Evolutionary conservation across 2,113 vertebrate genomes (phyloP).

Genomic region (Nyctibius bracteatus): DNA sequence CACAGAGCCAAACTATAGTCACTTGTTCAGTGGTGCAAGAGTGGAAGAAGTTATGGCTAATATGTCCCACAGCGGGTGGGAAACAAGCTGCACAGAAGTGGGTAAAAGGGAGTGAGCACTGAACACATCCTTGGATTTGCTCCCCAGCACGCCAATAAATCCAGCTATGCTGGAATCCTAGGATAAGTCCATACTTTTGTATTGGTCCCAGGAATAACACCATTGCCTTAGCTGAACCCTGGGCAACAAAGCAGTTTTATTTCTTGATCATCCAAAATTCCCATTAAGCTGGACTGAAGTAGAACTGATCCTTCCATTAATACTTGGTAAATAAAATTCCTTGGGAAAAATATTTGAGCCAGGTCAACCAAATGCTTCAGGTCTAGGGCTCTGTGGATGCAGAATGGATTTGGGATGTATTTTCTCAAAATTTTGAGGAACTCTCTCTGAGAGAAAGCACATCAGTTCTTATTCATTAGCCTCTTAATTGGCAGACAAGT

Average conservation of each 20-base stretch:
- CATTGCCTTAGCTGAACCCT: background rate
- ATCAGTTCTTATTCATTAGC: background rate
- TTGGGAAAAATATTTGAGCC: background rate
- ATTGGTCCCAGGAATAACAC: background rate
- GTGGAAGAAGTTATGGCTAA: background rate
- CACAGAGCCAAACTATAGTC: background rate
- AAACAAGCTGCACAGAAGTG: background rate
- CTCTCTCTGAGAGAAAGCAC: background rate
- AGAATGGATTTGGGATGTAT: background rate
- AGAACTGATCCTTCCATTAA: background rate
- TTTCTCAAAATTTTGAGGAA: background rate
- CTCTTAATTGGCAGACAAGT: background rate
- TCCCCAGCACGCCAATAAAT: background rate
- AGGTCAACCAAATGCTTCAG: background rate
- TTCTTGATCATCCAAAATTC: background rate
- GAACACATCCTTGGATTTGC: background rate
- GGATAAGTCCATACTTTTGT: background rate
- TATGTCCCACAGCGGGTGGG: background rate
- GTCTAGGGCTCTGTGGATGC: background rate
- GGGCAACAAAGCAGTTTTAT: background rate
- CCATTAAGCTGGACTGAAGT: background rate
- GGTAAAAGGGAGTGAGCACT: background rate
- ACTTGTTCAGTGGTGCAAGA: background rate
- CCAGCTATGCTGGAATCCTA: background rate
- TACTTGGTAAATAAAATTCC: background rate